These are phyloP conservation scores for Bergia sp. DNA, from an alignment of 92 coral and sea anemone genomes.

Conservation along the genomic window DNA sequence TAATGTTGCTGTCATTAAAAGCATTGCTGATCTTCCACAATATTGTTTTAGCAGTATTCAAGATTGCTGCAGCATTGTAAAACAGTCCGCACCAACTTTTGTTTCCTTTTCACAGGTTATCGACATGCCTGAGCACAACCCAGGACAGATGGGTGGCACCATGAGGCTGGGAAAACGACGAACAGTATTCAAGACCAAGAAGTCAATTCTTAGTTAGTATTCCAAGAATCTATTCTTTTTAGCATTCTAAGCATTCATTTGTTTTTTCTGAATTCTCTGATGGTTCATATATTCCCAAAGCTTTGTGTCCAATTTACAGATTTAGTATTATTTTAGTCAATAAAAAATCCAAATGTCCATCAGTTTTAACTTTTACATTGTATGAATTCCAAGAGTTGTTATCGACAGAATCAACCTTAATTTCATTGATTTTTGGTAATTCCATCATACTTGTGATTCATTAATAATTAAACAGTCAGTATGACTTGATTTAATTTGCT, in stretches of 20 bases:
- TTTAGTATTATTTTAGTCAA: no score
- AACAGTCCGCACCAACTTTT: background rate
- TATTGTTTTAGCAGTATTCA: background rate
- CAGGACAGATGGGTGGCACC: conserved; percentile 96
- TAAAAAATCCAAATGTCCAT: no score
- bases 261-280: background rate
- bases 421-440: no score
- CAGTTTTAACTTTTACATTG: no score
- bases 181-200: conserved; percentile 75
- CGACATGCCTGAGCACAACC: conserved; percentile 99
- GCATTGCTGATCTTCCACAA: background rate
- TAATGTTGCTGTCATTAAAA: no score
- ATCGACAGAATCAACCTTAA: no score
- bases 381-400: no score
- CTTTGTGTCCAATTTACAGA: no score
- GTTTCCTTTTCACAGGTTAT: conserved; percentile 67
- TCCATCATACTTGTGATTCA: no score
- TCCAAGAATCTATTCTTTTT: background rate
- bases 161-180: conserved; percentile 97
- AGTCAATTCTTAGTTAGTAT: conserved; percentile 56
- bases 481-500: no score
- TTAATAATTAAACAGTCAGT: no score
- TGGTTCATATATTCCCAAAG: no score
- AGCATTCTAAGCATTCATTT: background rate
- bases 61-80: background rate